Evolutionary conservation across 2,888 invertebrate genomes (phyloP).

Genomic region (Xylophagus ater): DNA sequence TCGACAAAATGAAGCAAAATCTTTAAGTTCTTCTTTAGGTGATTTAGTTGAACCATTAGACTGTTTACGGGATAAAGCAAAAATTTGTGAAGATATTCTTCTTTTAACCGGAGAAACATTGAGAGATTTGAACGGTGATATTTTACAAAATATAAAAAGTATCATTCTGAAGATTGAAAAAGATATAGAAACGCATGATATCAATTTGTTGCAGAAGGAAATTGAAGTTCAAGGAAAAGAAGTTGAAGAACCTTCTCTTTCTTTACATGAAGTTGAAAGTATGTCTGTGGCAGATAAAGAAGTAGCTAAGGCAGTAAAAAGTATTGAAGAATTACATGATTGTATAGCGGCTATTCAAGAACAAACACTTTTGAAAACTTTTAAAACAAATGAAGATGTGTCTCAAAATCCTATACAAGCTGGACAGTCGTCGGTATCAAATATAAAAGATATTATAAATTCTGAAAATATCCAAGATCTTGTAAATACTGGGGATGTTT

Average conservation of each 20-base stretch:
- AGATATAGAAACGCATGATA: constrained; percentile 35
- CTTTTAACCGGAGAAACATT: constrained; percentile 23
- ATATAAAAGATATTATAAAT: no score
- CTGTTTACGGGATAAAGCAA: constrained; percentile 31
- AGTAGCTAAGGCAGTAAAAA: constrained; percentile 20
- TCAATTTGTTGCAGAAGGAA: constrained; percentile 30
- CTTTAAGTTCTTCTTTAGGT: constrained; percentile 33
- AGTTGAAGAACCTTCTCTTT: constrained; percentile 25
- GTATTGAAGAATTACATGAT: constrained; percentile 32
- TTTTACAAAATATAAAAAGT: constrained; percentile 27
- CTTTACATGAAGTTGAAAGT: constrained; percentile 29
- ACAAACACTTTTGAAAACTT: constrained; percentile 18
- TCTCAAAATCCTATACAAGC: no score
- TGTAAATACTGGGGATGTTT: no score
- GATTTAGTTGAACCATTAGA: constrained; percentile 35
- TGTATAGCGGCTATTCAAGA: constrained; percentile 27
- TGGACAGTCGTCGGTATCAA: no score
- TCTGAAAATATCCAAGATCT: no score
- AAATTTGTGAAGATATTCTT: constrained; percentile 29
- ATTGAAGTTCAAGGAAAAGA: constrained; percentile 29
- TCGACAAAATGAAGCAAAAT: constrained; percentile 36
- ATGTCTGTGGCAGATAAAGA: constrained; percentile 30
- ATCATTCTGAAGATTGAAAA: constrained; percentile 30
- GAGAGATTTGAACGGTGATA: constrained; percentile 26
- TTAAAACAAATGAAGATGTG: no score